These are phyloP conservation scores for Tympanuchus pallidicinctus DNA, from an alignment of 2,113 vertebrate species.

Conservation along the genomic window DNA sequence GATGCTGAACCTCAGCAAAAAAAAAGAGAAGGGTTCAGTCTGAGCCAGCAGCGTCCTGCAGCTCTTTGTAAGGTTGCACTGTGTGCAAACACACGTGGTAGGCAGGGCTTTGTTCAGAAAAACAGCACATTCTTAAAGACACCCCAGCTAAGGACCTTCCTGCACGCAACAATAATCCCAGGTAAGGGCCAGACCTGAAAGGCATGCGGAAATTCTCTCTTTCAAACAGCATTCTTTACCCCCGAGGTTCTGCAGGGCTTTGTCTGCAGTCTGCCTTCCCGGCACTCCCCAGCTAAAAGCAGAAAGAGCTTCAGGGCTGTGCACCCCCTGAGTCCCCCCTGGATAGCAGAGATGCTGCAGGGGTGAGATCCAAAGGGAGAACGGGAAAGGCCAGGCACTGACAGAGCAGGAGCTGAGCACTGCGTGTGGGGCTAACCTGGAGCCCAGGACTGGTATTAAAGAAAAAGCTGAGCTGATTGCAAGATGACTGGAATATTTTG, in stretches of 20 bases:
- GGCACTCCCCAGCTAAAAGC: neutral
- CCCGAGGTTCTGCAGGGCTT: neutral
- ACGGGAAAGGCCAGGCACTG: neutral
- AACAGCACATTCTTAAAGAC: neutral
- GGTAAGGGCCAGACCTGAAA: neutral
- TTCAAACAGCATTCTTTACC: neutral
- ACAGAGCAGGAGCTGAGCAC: neutral
- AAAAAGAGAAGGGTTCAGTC: neutral
- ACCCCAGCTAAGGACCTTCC: neutral
- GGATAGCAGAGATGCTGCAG: neutral
- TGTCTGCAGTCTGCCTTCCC: neutral
- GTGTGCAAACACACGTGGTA: fast-evolving
- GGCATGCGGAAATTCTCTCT: neutral
- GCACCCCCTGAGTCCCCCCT: neutral
- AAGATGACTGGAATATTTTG: neutral
- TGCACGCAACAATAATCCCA: fast-evolving
- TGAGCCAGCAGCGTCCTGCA: neutral
- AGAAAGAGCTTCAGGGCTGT: neutral
- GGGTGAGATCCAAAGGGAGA: neutral
- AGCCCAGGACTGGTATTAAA: neutral
- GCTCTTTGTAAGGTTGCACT: neutral
- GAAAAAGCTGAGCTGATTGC: neutral
- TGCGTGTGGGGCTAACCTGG: fast-evolving
- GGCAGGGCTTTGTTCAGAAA: neutral
- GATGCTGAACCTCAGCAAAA: neutral